Percentiles rank a stretch among this genome's conserved stretches.
Conservation (phyloP, 2,113 vertebrate species). For the Takifugu bimaculatus region DNA sequence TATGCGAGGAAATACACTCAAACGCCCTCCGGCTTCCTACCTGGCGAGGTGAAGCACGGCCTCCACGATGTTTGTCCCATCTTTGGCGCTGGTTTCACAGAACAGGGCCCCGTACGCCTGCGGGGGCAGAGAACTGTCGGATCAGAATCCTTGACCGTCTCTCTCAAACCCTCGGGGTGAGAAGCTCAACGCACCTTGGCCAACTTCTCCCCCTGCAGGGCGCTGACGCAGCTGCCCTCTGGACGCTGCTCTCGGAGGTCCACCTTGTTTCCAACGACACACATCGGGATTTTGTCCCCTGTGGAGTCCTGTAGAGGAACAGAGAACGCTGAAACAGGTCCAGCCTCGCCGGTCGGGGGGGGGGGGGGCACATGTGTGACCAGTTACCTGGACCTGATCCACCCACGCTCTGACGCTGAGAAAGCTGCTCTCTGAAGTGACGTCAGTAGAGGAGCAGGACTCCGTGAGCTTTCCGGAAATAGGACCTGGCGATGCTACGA, state of each 20-base stretch:
- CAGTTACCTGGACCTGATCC: slow-evolving; percentile 72
- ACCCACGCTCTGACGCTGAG: slow-evolving; percentile 72
- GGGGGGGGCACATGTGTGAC: too few relatives aligned
- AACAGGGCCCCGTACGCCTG: slow-evolving; percentile 76
- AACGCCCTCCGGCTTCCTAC: slow-evolving; percentile 38
- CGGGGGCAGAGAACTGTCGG: slow-evolving; percentile 8
- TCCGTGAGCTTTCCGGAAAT: slow-evolving; percentile 74
- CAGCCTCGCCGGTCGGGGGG: too few relatives aligned
- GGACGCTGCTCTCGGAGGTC: slow-evolving; percentile 55
- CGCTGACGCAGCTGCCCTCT: slow-evolving; percentile 43
- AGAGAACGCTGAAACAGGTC: neutral
- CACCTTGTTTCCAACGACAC: slow-evolving; percentile 76
- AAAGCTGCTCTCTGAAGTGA: slow-evolving; percentile 76
- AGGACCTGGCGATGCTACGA: slow-evolving; percentile 71
- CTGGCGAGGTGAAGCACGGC: slow-evolving; percentile 71
- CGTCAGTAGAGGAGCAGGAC: slow-evolving; percentile 74
- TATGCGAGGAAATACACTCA: neutral
- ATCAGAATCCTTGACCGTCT: neutral
- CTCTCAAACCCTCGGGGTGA: slow-evolving; percentile 4
- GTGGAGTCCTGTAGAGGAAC: slow-evolving; percentile 52
- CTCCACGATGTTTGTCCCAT: slow-evolving; percentile 68
- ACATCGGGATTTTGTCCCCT: slow-evolving; percentile 51
- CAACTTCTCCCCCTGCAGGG: slow-evolving; percentile 67
- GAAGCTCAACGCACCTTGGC: slow-evolving; percentile 54
- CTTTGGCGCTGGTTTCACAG: slow-evolving; percentile 78